Evolutionary conservation across 2,113 vertebrate species (phyloP).

Genomic region (Chionodraco myersi): DNA sequence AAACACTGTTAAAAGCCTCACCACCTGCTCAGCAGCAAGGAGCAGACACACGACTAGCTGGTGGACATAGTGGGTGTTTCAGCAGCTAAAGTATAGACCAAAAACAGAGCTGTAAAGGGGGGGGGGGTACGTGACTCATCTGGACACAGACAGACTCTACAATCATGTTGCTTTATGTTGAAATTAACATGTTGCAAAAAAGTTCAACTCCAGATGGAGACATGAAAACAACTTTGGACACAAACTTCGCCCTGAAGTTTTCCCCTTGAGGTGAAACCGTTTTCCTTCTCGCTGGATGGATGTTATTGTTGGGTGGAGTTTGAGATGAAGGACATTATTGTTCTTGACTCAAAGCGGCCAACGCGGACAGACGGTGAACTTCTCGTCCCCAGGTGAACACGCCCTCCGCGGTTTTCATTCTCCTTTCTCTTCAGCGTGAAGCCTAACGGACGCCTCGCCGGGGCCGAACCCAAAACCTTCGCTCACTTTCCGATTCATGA

Average conservation of each 20-base stretch:
- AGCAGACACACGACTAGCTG: too few relatives aligned
- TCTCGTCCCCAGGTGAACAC: conserved; percentile 37
- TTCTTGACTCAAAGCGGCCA: conserved; percentile 84
- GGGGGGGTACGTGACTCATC: too few relatives aligned
- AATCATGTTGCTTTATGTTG: too few relatives aligned
- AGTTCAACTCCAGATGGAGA: too few relatives aligned
- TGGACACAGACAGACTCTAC: too few relatives aligned
- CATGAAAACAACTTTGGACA: neutral
- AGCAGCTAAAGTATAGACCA: too few relatives aligned
- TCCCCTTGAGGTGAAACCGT: neutral
- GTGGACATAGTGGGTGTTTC: too few relatives aligned
- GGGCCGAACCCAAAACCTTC: conserved; percentile 41
- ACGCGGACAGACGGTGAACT: conserved; percentile 83
- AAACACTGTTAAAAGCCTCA: too few relatives aligned
- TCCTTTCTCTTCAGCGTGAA: conserved; percentile 38
- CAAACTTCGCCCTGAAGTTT: neutral
- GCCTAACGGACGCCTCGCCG: conserved; percentile 69
- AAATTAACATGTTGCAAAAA: too few relatives aligned
- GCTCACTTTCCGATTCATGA: conserved; percentile 80
- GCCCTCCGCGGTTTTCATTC: neutral
- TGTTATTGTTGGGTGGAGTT: conserved; percentile 46
- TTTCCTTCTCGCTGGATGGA: neutral
- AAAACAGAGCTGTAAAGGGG: too few relatives aligned
- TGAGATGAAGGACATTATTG: conserved; percentile 72
- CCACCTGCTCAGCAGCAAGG: too few relatives aligned